Evolutionary conservation across 2,888 invertebrate species (phyloP), one percentile per base, ranked within the genome.

Genomic region (Coelopa pilipes): DNA sequence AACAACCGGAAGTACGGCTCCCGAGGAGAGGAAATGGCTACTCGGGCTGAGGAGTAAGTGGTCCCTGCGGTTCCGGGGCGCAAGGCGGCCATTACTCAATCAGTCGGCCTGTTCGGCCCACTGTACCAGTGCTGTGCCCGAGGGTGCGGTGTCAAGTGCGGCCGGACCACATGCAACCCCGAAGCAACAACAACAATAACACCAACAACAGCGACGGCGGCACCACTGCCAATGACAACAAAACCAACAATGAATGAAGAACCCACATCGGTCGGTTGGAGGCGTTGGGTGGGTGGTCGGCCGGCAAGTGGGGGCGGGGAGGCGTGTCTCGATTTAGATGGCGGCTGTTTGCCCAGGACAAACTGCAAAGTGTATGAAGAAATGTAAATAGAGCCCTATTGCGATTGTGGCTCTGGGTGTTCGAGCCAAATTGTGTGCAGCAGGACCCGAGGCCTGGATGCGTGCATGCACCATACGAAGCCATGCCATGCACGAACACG

Each of bases 361-460:
- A 57, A 69, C 69, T 69, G 11, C 45, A 55, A 66, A 59, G 45
- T 69, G 34, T 57, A 46, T 68, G 34, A 55, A 55, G 68, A 55
- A 49, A 53, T 68, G 68, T 68, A 34, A 68, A 68, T 68, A 45
- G n/a, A 69, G 46, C 69, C 45, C 55, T 24, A 68, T 68, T 68
- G 68, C 68, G 21, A 46, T 45, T 69, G 46, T 59, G 57, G 59
- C 57, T 69, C 4, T 19, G 55, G 57, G 59, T 46, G 46, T 55
- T 59, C 45, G 45, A 55, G 68, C 57, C 46, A 57, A 57, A 57
- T 68, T 45, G 53, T 68, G 67, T 10, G 45, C 24, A 68, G n/a
- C 45, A 46, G 13, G 24, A 15, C n/a, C 7, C 34, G 34, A 34
- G 34, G 34, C 34, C 2, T 34, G 34, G n/a, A n/a, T n/a, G 60